Base-by-base conservation (phyloP, 2,113 vertebrate genomes). In the Ptychochromis oligacanthus region DNA sequence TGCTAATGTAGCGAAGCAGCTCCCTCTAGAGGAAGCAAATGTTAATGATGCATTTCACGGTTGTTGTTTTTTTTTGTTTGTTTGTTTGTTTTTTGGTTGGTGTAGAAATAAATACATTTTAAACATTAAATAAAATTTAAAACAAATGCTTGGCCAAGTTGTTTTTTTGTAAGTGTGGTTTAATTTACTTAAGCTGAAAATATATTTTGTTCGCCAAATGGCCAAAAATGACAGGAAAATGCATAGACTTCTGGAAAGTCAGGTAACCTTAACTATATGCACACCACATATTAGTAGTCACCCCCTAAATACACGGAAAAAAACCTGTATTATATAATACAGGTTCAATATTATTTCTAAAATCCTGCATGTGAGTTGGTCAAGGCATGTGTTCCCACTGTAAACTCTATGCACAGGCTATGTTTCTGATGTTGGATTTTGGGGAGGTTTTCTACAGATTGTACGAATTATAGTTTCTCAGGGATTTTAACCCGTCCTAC, bases 21-120 rank as follows among this genome's bases (percentile, higher is more conserved):
- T 2, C 84, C 87, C 67, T 54, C 46, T 72, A 28, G 67, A 34
- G 67, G 18, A 54, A 28, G 26, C 18, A 72, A n/a, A 34, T 54
- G 10, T 72, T 72, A 70, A 49, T 52, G 17, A 31, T 31, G 5
- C 13, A 5, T 49, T 49, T 49, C 5, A 7, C 2, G 7, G 12
- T 72, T 11, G n/a, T 24, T 18, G 38, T 10, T 40, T 2, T 9
- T 46, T 28, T 24, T 17, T 22, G 5, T 11, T 12, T 11, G 11
- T 43, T 10, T 14, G 15, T 70, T 40, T 70, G 26, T 67, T 67
- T 67, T 28, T 70, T n/a, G n/a, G n/a, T n/a, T n/a, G n/a, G n/a
- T 70, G 15, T 49, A 10, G 26, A 46, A 67, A 67, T 18, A 67
- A 67, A 0, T 12, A 24, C 1, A 24, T 0, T 31, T 49, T 70